phyloP scores from a whole-genome alignment of 23 tunicate genomes.

The Styela plicata region DNA sequence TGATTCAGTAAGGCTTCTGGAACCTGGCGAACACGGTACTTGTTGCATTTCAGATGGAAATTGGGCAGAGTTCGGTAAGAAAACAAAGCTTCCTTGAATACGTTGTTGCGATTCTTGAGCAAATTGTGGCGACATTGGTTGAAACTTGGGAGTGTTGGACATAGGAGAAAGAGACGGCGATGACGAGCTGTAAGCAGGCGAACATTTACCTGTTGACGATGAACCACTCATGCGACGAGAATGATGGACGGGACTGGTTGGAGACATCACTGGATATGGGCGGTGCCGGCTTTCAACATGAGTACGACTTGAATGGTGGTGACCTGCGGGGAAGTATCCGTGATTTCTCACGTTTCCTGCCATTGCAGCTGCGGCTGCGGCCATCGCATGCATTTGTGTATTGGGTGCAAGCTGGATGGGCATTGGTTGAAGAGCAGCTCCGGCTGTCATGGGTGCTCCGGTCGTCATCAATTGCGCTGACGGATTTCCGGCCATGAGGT shows the following conservation, averaged over 20 bases:
- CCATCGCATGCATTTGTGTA: slow-evolving; percentile 80
- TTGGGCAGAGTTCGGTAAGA: not conserved
- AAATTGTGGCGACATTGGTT: not conserved
- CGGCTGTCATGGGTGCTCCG: slow-evolving; percentile 55
- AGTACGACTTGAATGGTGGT: not conserved
- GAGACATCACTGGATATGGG: not conserved
- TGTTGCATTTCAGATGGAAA: not conserved
- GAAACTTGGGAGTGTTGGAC: not conserved
- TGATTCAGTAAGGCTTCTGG: slow-evolving; percentile 4
- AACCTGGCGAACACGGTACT: slow-evolving; percentile 21
- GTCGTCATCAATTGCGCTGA: slow-evolving; percentile 60
- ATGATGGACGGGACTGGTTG: not conserved
- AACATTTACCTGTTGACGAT: slow-evolving; percentile 1
- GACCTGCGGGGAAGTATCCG: slow-evolving; percentile 10
- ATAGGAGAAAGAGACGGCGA: not conserved
- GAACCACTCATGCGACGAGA: not conserved
- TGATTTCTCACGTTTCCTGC: slow-evolving; percentile 39
- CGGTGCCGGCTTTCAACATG: not conserved
- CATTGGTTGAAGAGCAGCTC: slow-evolving; percentile 43
- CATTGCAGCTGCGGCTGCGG: slow-evolving; percentile 54
- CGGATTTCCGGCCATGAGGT: slow-evolving; percentile 31
- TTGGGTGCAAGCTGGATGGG: slow-evolving; percentile 70
- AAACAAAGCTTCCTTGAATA: not conserved
- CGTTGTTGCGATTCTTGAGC: not conserved
- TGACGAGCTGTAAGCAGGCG: not conserved